Evolutionary conservation across 2,888 invertebrate species (phyloP).

Genomic region (Cephus spinipes): DNA sequence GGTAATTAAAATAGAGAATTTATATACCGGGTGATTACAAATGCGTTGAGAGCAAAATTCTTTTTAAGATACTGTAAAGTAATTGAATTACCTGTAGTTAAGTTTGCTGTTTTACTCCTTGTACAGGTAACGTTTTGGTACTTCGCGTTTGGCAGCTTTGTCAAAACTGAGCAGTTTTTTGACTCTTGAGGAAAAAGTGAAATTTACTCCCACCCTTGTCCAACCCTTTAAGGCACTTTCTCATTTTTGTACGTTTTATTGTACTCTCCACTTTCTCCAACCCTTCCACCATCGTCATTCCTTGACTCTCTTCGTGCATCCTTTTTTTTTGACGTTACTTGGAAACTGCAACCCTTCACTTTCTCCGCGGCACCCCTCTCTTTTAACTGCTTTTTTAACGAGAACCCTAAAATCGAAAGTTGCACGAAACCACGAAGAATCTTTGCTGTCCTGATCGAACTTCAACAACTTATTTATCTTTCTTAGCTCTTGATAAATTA

Average conservation of each 20-base stretch:
- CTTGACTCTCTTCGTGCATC: conserved; percentile 7
- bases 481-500: not conserved
- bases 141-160: conserved; percentile 27
- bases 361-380: not conserved
- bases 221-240: conserved; percentile 50
- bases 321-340: not conserved
- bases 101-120: not conserved
- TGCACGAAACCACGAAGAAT: conserved; percentile 13
- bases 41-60: not conserved
- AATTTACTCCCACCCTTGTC: conserved; percentile 50
- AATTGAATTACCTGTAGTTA: conserved; percentile 38
- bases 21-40: not conserved
- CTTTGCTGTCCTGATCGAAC: not conserved
- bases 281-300: conserved; percentile 26
- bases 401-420: conserved; percentile 49
- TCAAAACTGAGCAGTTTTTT: conserved; percentile 37
- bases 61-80: conserved; percentile 48
- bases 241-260: conserved; percentile 47
- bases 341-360: not conserved
- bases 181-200: conserved; percentile 48
- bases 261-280: conserved; percentile 45
- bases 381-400: conserved; percentile 38
- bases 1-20: not conserved
- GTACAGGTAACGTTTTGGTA: not conserved
- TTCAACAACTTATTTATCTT: not conserved